Evolutionary conservation across 2,888 invertebrate species (phyloP).

Genomic region (Metalampra italica): DNA sequence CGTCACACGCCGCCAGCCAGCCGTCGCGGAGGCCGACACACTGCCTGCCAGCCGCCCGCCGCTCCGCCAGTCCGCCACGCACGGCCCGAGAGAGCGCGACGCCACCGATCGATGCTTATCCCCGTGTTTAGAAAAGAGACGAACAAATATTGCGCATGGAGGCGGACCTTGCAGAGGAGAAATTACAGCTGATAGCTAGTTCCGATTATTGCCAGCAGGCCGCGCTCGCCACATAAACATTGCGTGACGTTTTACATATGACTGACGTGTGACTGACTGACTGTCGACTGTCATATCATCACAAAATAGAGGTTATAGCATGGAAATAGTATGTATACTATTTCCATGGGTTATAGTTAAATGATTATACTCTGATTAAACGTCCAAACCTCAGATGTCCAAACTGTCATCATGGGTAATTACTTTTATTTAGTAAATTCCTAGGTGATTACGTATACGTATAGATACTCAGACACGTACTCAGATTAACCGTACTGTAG

Average conservation of each 20-base stretch:
- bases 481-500: too few relatives aligned
- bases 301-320: too few relatives aligned
- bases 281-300: slow-evolving; percentile 19
- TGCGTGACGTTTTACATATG: slow-evolving; percentile 30
- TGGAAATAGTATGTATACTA: too few relatives aligned
- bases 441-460: too few relatives aligned
- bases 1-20: slow-evolving; percentile 38
- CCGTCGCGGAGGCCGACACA: slow-evolving; percentile 27
- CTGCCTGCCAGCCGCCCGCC: slow-evolving; percentile 41
- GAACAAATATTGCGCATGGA: slow-evolving; percentile 67
- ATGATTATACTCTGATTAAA: too few relatives aligned
- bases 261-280: not conserved
- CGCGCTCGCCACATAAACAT: slow-evolving; percentile 43
- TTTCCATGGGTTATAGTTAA: too few relatives aligned
- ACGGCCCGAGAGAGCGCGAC: slow-evolving; percentile 60
- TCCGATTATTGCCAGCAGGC: slow-evolving; percentile 34
- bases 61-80: too few relatives aligned
- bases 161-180: slow-evolving; percentile 61
- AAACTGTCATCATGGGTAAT: too few relatives aligned
- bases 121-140: slow-evolving; percentile 65
- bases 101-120: slow-evolving; percentile 51
- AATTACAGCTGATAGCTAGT: slow-evolving; percentile 67
- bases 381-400: too few relatives aligned
- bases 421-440: too few relatives aligned
- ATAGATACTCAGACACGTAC: too few relatives aligned